phyloP scores from a whole-genome alignment of 2,888 invertebrate genomes.

The Eristalinus sepulchralis region DNA sequence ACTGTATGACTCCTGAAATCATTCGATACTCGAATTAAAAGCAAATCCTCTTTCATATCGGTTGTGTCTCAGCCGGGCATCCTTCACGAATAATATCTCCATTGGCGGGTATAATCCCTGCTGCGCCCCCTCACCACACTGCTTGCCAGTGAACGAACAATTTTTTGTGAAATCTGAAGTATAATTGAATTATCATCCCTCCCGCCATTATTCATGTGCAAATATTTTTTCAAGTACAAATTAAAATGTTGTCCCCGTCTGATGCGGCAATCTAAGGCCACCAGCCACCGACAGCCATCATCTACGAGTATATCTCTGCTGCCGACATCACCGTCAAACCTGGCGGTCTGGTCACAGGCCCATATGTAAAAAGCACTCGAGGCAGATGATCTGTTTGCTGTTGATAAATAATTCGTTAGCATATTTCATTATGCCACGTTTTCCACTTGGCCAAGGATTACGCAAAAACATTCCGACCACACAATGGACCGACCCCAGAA shows the following conservation, averaged over 20 bases:
- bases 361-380: slow-evolving; percentile 58
- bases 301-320: too few relatives aligned
- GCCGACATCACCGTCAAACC: slow-evolving; percentile 20
- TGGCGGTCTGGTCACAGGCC: slow-evolving; percentile 18
- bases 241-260: slow-evolving; percentile 49
- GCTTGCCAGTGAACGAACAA: slow-evolving; percentile 1
- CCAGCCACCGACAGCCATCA: too few relatives aligned
- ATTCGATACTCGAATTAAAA: slow-evolving; percentile 66
- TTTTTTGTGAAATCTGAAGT: slow-evolving; percentile 40
- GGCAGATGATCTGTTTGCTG: slow-evolving; percentile 65
- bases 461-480: slow-evolving; percentile 57
- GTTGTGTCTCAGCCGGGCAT: slow-evolving; percentile 39
- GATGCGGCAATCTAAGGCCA: background rate
- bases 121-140: slow-evolving; percentile 43
- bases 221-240: slow-evolving; percentile 67
- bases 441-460: slow-evolving; percentile 59
- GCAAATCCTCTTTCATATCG: slow-evolving; percentile 50
- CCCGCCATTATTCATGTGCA: slow-evolving; percentile 53
- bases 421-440: slow-evolving; percentile 62
- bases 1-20: slow-evolving; percentile 9
- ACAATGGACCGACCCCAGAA: slow-evolving; percentile 39
- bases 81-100: background rate
- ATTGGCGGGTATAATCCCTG: slow-evolving; percentile 42
- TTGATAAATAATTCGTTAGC: slow-evolving; percentile 70
- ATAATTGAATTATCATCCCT: slow-evolving; percentile 70